Conservation (phyloP, 2,113 vertebrate genomes). For the Apteryx mantelli region DNA sequence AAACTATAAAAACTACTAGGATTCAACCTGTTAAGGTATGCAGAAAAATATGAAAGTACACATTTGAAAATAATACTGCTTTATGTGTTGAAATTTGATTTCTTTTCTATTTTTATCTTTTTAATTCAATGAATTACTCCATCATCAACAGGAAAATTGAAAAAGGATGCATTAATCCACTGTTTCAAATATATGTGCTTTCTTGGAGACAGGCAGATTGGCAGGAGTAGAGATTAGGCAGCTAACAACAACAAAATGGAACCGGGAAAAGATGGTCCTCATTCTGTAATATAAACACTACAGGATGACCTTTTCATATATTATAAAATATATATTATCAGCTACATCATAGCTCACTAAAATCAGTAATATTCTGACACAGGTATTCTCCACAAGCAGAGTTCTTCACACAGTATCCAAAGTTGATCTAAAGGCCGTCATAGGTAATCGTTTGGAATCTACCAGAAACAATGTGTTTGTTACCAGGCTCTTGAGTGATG, state of each 20-base stretch:
- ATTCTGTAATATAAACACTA: neutral
- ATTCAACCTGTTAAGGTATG: neutral
- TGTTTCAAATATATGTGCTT: neutral
- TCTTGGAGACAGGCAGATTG: neutral
- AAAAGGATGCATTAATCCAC: neutral
- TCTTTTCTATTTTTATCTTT: neutral
- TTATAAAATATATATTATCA: neutral
- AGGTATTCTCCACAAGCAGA: neutral
- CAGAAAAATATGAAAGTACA: neutral
- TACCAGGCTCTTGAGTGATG: neutral
- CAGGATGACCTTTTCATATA: neutral
- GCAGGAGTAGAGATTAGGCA: neutral
- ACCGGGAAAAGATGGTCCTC: neutral
- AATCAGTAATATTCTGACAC: neutral
- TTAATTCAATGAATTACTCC: neutral
- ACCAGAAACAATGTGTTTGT: neutral
- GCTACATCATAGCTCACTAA: neutral
- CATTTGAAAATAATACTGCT: neutral
- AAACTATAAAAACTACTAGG: neutral
- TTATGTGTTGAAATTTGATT: neutral
- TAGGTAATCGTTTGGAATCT: neutral
- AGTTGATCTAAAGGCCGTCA: neutral
- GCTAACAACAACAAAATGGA: neutral
- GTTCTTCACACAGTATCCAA: neutral
- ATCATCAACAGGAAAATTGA: neutral